phyloP scores from a whole-genome alignment of 2,113 vertebrate genomes.

The Carassius carassius region DNA sequence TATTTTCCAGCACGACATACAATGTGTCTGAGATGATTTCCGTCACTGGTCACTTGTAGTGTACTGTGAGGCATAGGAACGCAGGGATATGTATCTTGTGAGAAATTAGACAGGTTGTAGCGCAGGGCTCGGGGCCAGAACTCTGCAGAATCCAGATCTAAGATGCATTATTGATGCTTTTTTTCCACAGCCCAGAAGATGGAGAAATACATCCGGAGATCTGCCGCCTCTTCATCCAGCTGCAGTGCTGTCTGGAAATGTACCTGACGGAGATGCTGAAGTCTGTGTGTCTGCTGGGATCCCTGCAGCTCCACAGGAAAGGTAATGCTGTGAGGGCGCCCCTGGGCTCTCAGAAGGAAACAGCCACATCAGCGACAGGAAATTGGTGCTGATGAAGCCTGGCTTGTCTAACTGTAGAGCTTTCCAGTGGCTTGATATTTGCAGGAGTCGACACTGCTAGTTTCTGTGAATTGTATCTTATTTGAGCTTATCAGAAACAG shows the following conservation, averaged over 20 bases:
- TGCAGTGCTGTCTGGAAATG: slow-evolving; percentile 98
- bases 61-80: neutral
- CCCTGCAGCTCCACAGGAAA: slow-evolving; percentile 96
- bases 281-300: slow-evolving; percentile 93
- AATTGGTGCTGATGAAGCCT: neutral
- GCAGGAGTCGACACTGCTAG: neutral
- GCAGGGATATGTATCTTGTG: neutral
- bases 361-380: neutral
- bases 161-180: slow-evolving; percentile 2
- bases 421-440: neutral
- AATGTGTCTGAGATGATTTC: neutral
- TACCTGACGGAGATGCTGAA: slow-evolving; percentile 99
- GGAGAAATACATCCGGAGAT: slow-evolving; percentile 98
- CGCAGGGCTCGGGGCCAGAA: neutral
- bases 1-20: neutral
- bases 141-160: slow-evolving; percentile 9
- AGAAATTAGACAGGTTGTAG: slow-evolving; percentile 4
- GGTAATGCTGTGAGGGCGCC: slow-evolving; percentile 72
- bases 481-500: neutral
- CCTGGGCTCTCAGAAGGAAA: neutral
- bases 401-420: neutral
- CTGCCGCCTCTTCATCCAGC: slow-evolving; percentile 94
- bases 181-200: slow-evolving; percentile 87
- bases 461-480: neutral
- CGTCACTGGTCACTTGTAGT: neutral